phyloP scores from a whole-genome alignment of 1,140 invertebrate species.

The Calliphora vicina region DNA sequence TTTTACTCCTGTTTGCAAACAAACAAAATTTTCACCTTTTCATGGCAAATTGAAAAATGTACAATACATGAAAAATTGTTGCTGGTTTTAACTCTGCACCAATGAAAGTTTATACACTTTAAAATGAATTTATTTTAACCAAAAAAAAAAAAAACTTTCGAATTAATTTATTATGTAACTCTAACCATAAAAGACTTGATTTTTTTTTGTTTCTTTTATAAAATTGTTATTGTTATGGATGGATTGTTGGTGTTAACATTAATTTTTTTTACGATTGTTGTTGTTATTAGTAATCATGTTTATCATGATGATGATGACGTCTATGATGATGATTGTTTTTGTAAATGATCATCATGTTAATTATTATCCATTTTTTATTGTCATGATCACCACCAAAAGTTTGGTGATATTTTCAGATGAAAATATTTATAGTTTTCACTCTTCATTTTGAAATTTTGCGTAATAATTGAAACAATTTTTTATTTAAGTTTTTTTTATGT shows the following conservation, averaged over 20 bases:
- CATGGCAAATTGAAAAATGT: not conserved
- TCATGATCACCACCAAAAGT: conserved; percentile 19
- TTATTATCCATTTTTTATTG: not conserved
- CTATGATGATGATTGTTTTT: not conserved
- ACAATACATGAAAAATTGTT: too few species aligned
- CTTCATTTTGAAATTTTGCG: conserved; percentile 25
- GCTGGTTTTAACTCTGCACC: not conserved
- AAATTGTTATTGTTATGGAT: conserved; percentile 15
- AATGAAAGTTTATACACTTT: conserved; percentile 8
- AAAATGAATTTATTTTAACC: not conserved
- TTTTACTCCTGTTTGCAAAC: not conserved
- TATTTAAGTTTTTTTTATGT: not conserved
- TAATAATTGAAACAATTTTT: conserved; percentile 27
- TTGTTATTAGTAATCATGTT: not conserved
- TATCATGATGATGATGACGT: not conserved
- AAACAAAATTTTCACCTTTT: not conserved
- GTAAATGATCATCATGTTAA: not conserved
- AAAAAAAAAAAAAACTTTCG: conserved; percentile 11
- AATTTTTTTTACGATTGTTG: not conserved
- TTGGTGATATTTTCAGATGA: conserved; percentile 8
- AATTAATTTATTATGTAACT: conserved; percentile 34
- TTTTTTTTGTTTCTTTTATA: not conserved
- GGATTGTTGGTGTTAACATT: conserved; percentile 17
- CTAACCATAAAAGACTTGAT: conserved; percentile 22
- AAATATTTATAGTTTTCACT: conserved; percentile 27